Conservation (phyloP, 2,113 vertebrate genomes). For the Ranitomeya imitator region DNA sequence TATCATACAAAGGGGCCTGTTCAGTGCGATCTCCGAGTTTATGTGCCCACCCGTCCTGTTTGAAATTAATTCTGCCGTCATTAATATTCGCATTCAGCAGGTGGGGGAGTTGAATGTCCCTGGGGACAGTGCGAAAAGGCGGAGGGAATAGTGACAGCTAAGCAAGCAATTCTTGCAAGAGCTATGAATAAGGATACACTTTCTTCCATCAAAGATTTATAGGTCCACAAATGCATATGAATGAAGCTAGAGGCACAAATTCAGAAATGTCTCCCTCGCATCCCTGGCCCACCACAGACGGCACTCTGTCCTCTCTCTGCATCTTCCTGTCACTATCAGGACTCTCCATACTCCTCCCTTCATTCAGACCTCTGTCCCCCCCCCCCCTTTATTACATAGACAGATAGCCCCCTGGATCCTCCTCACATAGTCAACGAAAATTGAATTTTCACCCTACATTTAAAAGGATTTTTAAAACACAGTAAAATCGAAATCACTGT, state of each 20-base stretch:
- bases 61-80: constrained; percentile 52
- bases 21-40: constrained; percentile 15
- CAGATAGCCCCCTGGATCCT: background rate
- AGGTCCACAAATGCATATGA: constrained; percentile 72
- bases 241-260: constrained; percentile 18
- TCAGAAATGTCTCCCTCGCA: background rate
- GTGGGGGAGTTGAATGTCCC: constrained; percentile 67
- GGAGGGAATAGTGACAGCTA: constrained; percentile 80
- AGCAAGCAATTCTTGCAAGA: constrained; percentile 79
- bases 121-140: constrained; percentile 70
- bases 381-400: background rate
- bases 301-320: constrained; percentile 1
- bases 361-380: background rate
- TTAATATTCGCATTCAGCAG: constrained; percentile 57
- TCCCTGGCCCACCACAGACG: background rate
- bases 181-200: constrained; percentile 84
- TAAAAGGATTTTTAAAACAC: background rate
- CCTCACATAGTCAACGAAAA: background rate
- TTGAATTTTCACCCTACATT: background rate
- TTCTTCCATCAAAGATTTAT: constrained; percentile 84
- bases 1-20: constrained; percentile 26
- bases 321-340: background rate
- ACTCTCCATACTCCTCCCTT: constrained; percentile 3
- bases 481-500: background rate
- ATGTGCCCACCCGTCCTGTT: constrained; percentile 42